These are phyloP conservation scores for Buathra laborator DNA, from an alignment of 2,888 invertebrate species.

Conservation along the genomic window DNA sequence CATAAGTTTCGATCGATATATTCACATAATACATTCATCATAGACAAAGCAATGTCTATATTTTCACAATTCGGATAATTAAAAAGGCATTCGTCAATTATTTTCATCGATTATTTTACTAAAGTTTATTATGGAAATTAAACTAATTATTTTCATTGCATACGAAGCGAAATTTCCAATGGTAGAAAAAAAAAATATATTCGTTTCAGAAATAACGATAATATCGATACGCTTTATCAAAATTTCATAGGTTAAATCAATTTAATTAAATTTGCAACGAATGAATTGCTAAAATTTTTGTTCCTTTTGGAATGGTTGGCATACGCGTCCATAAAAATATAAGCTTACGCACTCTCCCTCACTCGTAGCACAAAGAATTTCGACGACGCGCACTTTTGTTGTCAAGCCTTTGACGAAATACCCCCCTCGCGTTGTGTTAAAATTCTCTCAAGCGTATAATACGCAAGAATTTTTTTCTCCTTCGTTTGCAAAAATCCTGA, in stretches of 20 bases:
- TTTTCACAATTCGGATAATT: slow-evolving; percentile 5
- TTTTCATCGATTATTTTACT: background rate
- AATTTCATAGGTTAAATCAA: background rate
- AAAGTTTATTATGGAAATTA: background rate
- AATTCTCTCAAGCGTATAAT: slow-evolving; percentile 6
- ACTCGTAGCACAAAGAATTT: slow-evolving; percentile 18
- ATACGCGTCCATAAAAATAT: background rate
- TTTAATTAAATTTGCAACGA: background rate
- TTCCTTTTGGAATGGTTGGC: background rate
- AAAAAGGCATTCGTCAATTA: slow-evolving; percentile 30
- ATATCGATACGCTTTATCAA: background rate
- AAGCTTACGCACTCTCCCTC: slow-evolving; percentile 5
- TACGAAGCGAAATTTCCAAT: too few relatives aligned
- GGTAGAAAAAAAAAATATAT: too few relatives aligned
- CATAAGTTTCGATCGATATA: background rate
- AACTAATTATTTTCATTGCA: background rate
- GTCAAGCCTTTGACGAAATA: slow-evolving; percentile 23
- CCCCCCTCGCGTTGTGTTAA: background rate
- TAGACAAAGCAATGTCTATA: slow-evolving; percentile 10
- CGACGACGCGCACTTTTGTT: slow-evolving; percentile 23
- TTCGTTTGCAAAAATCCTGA: slow-evolving; percentile 1
- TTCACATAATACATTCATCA: slow-evolving; percentile 3
- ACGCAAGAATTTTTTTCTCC: background rate
- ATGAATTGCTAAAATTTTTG: background rate
- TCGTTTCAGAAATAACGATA: too few relatives aligned